A percentile compares a stretch with the other conserved stretches of the same genome.
phyloP scores from a whole-genome alignment of 2,113 vertebrate genomes.

The Grallaria varia region DNA sequence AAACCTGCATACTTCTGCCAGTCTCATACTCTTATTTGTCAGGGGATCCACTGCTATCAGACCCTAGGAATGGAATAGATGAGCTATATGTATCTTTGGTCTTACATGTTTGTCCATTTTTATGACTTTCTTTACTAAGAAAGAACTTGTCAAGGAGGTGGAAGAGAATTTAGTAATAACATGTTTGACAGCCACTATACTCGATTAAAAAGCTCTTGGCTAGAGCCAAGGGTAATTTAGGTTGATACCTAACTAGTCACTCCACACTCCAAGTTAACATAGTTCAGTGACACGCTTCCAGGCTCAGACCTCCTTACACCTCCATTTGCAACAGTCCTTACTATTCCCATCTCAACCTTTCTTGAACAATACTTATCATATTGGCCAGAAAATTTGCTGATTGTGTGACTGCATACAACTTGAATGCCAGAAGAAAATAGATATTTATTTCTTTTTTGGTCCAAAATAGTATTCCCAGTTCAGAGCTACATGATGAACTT shows the following conservation, averaged over 20 bases:
- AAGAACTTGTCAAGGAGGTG: neutral
- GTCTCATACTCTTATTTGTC: neutral
- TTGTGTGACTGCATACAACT: neutral
- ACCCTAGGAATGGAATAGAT: neutral
- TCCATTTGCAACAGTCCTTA: neutral
- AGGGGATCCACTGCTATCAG: neutral
- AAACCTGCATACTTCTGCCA: neutral
- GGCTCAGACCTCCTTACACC: neutral
- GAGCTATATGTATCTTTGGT: neutral
- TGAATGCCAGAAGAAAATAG: neutral
- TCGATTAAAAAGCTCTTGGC: neutral
- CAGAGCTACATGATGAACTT: neutral
- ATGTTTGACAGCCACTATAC: neutral
- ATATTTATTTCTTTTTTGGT: neutral
- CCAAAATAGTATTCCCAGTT: neutral
- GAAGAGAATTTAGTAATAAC: neutral
- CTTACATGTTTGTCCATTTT: neutral
- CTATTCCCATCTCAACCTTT: neutral
- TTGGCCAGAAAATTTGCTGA: neutral
- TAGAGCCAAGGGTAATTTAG: neutral
- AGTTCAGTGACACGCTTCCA: neutral
- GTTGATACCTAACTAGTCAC: neutral
- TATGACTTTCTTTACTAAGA: slow-evolving; percentile 14
- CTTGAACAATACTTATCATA: neutral
- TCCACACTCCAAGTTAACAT: neutral